Evolutionary conservation across 2,888 invertebrate genomes (phyloP).

Genomic region (Dorcus hopei): DNA sequence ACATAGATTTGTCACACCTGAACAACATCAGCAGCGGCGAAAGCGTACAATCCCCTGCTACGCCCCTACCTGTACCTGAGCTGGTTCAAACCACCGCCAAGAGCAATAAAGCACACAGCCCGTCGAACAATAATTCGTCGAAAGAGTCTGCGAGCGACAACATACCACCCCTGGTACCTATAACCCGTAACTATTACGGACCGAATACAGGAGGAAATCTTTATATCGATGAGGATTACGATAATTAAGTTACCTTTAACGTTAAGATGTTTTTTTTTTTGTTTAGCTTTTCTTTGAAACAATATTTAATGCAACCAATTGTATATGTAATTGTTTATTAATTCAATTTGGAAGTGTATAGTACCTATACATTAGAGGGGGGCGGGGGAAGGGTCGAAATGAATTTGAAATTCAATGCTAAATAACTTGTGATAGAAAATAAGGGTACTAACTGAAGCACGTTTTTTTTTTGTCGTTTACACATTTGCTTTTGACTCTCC

Average conservation of each 20-base stretch:
- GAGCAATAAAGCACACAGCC: slow-evolving; percentile 23
- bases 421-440: too few species aligned
- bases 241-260: slow-evolving; percentile 31
- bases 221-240: slow-evolving; percentile 51
- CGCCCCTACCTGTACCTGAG: slow-evolving; percentile 30
- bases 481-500: too few species aligned
- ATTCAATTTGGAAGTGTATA: too few species aligned
- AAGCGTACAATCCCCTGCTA: slow-evolving; percentile 2
- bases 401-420: too few species aligned
- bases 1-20: slow-evolving; percentile 25
- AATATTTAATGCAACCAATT: too few species aligned
- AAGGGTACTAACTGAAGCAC: too few species aligned
- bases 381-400: too few species aligned
- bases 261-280: too few species aligned
- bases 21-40: slow-evolving; percentile 6
- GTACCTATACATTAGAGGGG: too few species aligned
- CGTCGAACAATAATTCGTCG: slow-evolving; percentile 10
- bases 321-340: too few species aligned
- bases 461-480: too few species aligned
- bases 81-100: slow-evolving; percentile 26
- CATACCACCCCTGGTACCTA: slow-evolving; percentile 41
- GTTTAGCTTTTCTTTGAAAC: too few species aligned
- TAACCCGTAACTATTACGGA: slow-evolving; percentile 36
- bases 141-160: slow-evolving; percentile 22
- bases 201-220: slow-evolving; percentile 44